These are phyloP conservation scores for Petrophora chlorosata DNA, from an alignment of 2,888 invertebrate genomes.

Conservation along the genomic window DNA sequence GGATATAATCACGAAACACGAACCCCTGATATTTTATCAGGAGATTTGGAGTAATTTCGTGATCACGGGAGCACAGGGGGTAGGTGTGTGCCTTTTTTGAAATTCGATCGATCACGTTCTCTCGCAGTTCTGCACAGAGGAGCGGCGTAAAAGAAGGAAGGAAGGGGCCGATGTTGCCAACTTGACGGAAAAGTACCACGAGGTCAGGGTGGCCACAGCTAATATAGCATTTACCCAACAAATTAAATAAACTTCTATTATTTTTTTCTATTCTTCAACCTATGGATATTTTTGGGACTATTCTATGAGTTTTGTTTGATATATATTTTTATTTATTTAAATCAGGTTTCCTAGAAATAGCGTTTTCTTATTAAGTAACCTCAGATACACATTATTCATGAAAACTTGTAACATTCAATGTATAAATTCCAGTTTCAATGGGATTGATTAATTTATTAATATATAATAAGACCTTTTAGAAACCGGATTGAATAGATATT, in stretches of 20 bases:
- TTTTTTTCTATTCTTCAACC: neutral
- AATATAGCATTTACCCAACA: constrained; percentile 31
- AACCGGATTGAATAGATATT: no score
- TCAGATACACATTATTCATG: no score
- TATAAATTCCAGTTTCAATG: no score
- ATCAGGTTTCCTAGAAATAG: no score
- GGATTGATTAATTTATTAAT: no score
- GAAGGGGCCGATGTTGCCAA: constrained; percentile 79
- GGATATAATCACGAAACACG: constrained; percentile 77
- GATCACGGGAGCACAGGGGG: constrained; percentile 82
- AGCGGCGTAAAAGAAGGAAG: constrained; percentile 82
- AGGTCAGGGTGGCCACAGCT: constrained; percentile 67
- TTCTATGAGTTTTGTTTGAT: no score
- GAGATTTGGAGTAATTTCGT: constrained; percentile 80
- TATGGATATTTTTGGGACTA: neutral
- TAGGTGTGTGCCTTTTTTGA: constrained; percentile 83
- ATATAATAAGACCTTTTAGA: no score
- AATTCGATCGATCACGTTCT: constrained; percentile 84
- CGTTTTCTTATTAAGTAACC: no score
- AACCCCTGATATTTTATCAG: constrained; percentile 78
- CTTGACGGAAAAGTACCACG: constrained; percentile 72
- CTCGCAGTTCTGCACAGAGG: constrained; percentile 77
- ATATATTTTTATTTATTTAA: no score
- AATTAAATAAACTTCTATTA: neutral
- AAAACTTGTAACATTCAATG: no score